phyloP scores from a whole-genome alignment of 2,888 invertebrate species.

The Danaus chrysippus region DNA sequence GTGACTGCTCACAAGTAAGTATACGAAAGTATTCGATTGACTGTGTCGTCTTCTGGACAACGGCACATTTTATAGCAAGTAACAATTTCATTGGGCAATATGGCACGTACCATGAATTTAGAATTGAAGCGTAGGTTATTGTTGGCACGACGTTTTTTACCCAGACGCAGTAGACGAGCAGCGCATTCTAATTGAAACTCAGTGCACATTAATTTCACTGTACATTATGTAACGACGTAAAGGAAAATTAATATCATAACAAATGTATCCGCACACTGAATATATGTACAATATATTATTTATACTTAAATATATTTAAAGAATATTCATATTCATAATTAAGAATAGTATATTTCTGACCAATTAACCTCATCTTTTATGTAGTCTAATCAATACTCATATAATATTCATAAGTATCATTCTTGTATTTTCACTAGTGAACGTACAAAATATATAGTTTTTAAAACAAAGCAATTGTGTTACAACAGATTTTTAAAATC shows the following conservation, averaged over 20 bases:
- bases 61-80: slow-evolving; percentile 66
- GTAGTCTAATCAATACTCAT: too few species aligned
- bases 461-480: too few species aligned
- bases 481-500: too few species aligned
- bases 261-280: slow-evolving; percentile 1
- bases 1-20: slow-evolving; percentile 70
- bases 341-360: too few species aligned
- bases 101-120: slow-evolving; percentile 40
- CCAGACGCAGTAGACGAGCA: slow-evolving; percentile 59
- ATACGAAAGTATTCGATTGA: slow-evolving; percentile 53
- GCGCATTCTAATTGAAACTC: slow-evolving; percentile 72
- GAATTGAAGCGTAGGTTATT: slow-evolving; percentile 65
- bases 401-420: too few species aligned
- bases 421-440: too few species aligned
- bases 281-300: background rate
- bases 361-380: too few species aligned
- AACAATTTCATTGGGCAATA: slow-evolving; percentile 62
- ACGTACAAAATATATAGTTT: too few species aligned
- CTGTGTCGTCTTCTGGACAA: slow-evolving; percentile 64
- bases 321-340: too few species aligned
- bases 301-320: too few species aligned
- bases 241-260: slow-evolving; percentile 39
- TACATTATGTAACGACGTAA: slow-evolving; percentile 60
- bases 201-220: slow-evolving; percentile 67
- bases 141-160: slow-evolving; percentile 62